Base-by-base conservation (phyloP, 2,888 invertebrate species). In the Dromius quadrimaculatus region DNA sequence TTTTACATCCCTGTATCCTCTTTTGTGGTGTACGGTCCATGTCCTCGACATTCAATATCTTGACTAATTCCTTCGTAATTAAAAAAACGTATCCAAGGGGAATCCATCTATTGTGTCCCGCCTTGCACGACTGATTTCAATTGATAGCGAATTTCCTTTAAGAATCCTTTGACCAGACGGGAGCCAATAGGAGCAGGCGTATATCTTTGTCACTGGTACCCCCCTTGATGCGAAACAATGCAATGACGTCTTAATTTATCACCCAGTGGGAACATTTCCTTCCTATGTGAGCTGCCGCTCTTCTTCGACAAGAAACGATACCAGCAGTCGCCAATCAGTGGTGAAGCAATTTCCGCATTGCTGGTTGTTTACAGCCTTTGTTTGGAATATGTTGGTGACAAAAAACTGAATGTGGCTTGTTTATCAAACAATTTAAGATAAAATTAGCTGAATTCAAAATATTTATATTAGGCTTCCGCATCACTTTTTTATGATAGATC, bases 231-330 rank as follows among this genome's bases (percentile, higher is more conserved):
- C 80, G 80, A 81, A 81, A 81, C 81, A 81, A 81, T 81, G 79
- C 78, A 75, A 76, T 78, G 77, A 76, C 70, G 77, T 80, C 79
- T 79, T 81, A 81, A 81, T 81, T 81, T 81, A 81, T 81, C 81
- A 81, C 81, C 77, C 81, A 77, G 78, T 79, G 79, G 81, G 81
- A 81, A 79, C 77, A 78, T 80, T 80, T 80, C 78, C 80, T 80
- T 78, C 79, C 80, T 78, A 79, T 79, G 79, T 80, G n/a, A n/a
- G 80, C 79, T 79, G 79, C 79, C 78, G 78, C 77, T 79, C 79
- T 79, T 78, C 77, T 77, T 78, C 77, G 74, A 69, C 57, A 11
- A 8, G 32, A 19, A 34, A 32, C 28, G 8, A 36, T 34, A 36
- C 34, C 68, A 59, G 59, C 17, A 43, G 59, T 59, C 22, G 43